Percentiles rank a stretch among this genome's conserved stretches.
Conservation (phyloP, 2,113 vertebrate genomes). For the Formicarius rufipectus region DNA sequence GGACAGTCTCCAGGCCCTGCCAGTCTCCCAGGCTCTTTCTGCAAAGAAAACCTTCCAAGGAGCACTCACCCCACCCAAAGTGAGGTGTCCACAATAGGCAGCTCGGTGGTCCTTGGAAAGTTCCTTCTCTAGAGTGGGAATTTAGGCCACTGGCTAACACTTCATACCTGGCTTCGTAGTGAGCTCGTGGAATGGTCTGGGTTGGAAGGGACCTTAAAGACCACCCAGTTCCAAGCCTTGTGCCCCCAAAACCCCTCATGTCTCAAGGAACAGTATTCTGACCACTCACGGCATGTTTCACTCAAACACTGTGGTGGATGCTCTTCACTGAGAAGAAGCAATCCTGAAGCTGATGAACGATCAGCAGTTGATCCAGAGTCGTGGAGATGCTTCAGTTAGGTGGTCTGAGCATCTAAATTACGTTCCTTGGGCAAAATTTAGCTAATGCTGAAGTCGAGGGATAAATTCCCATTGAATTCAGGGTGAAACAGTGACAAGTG, state of each 20-base stretch:
- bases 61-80: neutral
- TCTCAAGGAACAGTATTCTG: neutral
- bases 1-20: neutral
- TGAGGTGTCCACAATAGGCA: neutral
- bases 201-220: neutral
- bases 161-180: neutral
- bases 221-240: neutral
- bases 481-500: neutral
- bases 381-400: neutral
- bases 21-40: neutral
- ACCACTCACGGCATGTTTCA: neutral
- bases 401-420: neutral
- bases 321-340: neutral
- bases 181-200: neutral
- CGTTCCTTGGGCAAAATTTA: neutral
- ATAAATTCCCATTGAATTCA: neutral
- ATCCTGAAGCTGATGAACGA: neutral
- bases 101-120: neutral
- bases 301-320: neutral
- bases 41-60: slow-evolving; percentile 10
- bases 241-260: neutral
- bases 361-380: neutral
- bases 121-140: neutral
- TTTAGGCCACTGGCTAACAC: neutral
- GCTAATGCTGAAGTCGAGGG: neutral